phyloP scores from a whole-genome alignment of 1,140 invertebrate genomes.

The Solenopsis invicta region DNA sequence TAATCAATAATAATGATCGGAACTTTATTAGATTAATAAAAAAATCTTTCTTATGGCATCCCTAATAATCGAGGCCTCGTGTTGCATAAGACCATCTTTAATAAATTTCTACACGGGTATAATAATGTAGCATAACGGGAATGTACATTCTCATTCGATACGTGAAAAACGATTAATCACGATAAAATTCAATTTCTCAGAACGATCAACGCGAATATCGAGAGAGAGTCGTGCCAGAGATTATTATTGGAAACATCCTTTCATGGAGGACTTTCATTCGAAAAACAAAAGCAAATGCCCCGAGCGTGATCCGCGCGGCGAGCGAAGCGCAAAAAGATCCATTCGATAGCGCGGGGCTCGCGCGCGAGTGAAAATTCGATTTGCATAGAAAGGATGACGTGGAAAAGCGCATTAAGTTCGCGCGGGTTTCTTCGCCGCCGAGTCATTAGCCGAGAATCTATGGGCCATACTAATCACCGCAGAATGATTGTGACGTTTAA shows the following conservation, averaged over 20 bases:
- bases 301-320: constrained; percentile 36
- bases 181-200: constrained; percentile 21
- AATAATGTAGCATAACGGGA: not conserved
- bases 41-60: no score
- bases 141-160: not conserved
- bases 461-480: constrained; percentile 20
- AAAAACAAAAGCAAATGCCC: constrained; percentile 43
- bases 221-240: constrained; percentile 17
- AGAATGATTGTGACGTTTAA: constrained; percentile 47
- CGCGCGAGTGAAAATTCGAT: constrained; percentile 43
- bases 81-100: no score
- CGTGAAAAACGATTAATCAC: not conserved
- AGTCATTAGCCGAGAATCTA: constrained; percentile 62
- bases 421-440: constrained; percentile 49
- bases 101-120: no score
- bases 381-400: constrained; percentile 54
- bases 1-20: no score
- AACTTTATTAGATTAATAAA: no score
- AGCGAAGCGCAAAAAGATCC: constrained; percentile 57
- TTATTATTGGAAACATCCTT: constrained; percentile 39
- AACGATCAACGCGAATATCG: not conserved
- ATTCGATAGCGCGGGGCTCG: not conserved
- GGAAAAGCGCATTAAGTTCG: constrained; percentile 51
- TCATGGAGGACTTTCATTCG: constrained; percentile 41
- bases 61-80: no score